Percentiles rank a stretch among this genome's conserved stretches.
phyloP scores from a whole-genome alignment of 2,888 invertebrate genomes.

The Orthonevra nobilis region DNA sequence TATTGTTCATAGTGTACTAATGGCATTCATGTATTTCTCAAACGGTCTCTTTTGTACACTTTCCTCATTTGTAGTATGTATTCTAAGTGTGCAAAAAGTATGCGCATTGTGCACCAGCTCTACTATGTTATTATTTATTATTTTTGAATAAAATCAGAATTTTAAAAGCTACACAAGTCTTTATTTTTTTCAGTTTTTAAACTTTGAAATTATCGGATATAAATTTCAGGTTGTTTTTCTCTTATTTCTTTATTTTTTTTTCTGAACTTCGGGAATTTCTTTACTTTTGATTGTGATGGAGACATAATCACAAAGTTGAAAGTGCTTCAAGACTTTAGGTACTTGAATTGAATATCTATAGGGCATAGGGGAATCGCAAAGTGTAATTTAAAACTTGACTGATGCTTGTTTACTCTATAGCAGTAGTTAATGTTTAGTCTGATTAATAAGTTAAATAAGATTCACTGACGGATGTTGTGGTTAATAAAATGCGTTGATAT shows the following conservation, averaged over 20 bases:
- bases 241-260: background rate
- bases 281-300: background rate
- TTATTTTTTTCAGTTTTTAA: background rate
- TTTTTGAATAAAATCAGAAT: conserved; percentile 59
- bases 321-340: too few relatives aligned
- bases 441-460: too few relatives aligned
- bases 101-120: conserved; percentile 61
- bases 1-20: conserved; percentile 52
- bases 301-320: conserved; percentile 25
- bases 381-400: too few relatives aligned
- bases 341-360: too few relatives aligned
- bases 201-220: too few relatives aligned
- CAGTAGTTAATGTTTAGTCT: too few relatives aligned
- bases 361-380: too few relatives aligned
- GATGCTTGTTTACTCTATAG: too few relatives aligned
- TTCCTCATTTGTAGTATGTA: conserved; percentile 53
- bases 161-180: background rate
- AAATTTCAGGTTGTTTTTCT: background rate
- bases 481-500: too few relatives aligned
- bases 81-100: conserved; percentile 55
- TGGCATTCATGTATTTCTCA: conserved; percentile 29
- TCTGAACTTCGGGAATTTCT: too few relatives aligned
- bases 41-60: conserved; percentile 49
- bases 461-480: too few relatives aligned
- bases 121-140: conserved; percentile 69